Conservation (phyloP, 1,140 invertebrate genomes). For the Eumeta japonica region DNA sequence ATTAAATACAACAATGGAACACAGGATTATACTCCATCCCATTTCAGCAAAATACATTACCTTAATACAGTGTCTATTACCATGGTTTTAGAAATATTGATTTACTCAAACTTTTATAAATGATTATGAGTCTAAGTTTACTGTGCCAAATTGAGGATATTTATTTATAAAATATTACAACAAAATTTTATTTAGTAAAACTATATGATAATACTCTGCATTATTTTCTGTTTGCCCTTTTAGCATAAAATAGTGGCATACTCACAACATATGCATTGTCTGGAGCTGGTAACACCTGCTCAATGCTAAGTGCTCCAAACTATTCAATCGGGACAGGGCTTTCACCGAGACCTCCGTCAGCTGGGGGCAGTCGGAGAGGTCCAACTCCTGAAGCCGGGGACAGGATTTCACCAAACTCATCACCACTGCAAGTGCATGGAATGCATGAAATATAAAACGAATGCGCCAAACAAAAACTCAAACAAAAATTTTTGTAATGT, state of each 20-base stretch:
- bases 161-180: too few species aligned
- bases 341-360: constrained; percentile 63
- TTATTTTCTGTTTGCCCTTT: neutral
- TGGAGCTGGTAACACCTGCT: constrained; percentile 82
- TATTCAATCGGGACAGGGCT: constrained; percentile 62
- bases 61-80: too few species aligned
- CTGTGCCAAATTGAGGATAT: too few species aligned
- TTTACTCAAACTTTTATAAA: too few species aligned
- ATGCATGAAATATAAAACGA: too few species aligned
- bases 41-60: too few species aligned
- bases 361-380: constrained; percentile 81
- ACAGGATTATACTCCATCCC: too few species aligned
- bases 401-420: constrained; percentile 64
- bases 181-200: neutral
- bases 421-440: constrained; percentile 68
- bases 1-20: too few species aligned
- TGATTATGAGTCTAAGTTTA: too few species aligned
- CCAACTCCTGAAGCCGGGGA: constrained; percentile 74
- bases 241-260: neutral
- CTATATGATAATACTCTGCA: neutral
- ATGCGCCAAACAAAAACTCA: too few species aligned
- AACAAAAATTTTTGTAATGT: too few species aligned
- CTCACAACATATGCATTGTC: constrained; percentile 22
- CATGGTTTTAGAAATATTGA: too few species aligned
- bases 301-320: constrained; percentile 79